Percentiles rank a stretch among this genome's conserved stretches.
Evolutionary conservation across 1,140 invertebrate species (phyloP).

Genomic region (Papilio dardanus): DNA sequence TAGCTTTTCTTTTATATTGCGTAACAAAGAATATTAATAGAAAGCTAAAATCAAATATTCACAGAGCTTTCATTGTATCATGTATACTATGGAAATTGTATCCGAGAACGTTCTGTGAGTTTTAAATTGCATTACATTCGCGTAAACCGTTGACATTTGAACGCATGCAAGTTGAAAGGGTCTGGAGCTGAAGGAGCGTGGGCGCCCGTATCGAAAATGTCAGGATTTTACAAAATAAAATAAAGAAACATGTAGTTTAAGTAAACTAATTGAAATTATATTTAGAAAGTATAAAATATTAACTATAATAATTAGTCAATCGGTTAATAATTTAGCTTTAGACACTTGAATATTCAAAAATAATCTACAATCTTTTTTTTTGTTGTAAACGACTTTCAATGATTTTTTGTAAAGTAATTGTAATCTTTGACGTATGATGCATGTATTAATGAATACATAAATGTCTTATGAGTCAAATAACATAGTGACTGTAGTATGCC

Average conservation of each 20-base stretch:
- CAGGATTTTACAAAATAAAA: neutral
- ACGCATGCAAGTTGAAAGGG: neutral
- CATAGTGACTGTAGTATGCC: neutral
- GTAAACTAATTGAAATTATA: too few relatives aligned
- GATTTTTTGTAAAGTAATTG: slow-evolving; percentile 12
- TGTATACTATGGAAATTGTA: neutral
- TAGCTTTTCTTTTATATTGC: neutral
- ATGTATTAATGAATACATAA: slow-evolving; percentile 7
- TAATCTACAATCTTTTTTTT: neutral
- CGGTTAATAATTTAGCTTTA: too few relatives aligned
- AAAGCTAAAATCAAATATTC: neutral
- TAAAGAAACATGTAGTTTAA: neutral
- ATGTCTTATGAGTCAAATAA: neutral
- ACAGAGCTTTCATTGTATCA: neutral
- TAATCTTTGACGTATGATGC: neutral
- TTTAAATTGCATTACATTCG: neutral
- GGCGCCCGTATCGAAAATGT: neutral
- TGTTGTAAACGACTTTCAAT: neutral
- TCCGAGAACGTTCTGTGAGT: neutral
- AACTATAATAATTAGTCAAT: too few relatives aligned
- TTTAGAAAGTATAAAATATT: too few relatives aligned
- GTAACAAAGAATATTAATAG: neutral
- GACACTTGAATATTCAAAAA: neutral
- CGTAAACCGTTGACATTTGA: neutral
- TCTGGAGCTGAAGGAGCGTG: neutral